Evolutionary conservation across 2,113 vertebrate genomes (phyloP), one percentile per base, ranked within the genome.

Genomic region (Scopus umbretta): DNA sequence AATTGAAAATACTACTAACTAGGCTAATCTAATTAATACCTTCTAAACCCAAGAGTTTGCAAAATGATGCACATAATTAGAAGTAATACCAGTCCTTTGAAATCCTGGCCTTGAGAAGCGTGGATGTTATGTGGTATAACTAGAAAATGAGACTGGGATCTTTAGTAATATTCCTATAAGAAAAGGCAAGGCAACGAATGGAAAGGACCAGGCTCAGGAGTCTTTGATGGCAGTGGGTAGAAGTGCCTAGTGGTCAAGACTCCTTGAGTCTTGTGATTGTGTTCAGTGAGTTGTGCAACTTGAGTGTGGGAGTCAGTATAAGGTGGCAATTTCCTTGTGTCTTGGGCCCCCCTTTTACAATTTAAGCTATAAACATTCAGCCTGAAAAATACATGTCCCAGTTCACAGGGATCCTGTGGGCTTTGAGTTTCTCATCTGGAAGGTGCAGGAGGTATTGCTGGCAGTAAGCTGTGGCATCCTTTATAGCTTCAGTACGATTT

Each of bases 1-100:
- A 88, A 80, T n/a, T 88, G 75, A 80, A 90, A 94, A 73, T 62
- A n/a, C 25, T 80, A 18, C 66, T 93, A 94, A 92, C 45, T 86
- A 86, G 82, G 72, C 67, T 86, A 96, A 88, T 80, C 75, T 94
- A 82, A 90, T 96, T 73, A 95, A 88, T 90, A 88, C 16, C 23
- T 73, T 86, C 63, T 86, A 80, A 95, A 88, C 29, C 10, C 30
- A 88, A 53, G 68, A 83, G 72, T 94, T 93, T 94, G 92, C 72
- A 86, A 90, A 92, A 92, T 62, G n/a, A 80, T 88, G 59, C 36
- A 53, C 66, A 67, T 62, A 86, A 92, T 86, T 92, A 94, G 50
- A 87, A 92, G 38, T 76, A 86, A 73, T 86, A 56, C 0, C 5
- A 83, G 53, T 49, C 82, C n/a, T 90, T 94, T 90, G 80, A 88